These are phyloP conservation scores for Leptodirus hochenwartii DNA, from an alignment of 2,888 invertebrate species.

Conservation along the genomic window DNA sequence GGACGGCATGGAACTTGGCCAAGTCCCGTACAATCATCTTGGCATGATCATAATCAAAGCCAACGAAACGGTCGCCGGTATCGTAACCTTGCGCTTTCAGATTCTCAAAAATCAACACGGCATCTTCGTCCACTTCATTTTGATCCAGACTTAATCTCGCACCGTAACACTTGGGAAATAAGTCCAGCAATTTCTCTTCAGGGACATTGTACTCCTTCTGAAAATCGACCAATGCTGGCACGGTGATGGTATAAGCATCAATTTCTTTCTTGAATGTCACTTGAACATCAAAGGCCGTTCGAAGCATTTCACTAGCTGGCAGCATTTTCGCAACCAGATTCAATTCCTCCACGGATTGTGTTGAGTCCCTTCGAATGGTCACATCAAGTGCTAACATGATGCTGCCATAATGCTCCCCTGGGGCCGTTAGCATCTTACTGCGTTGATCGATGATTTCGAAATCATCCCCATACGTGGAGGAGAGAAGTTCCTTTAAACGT, in stretches of 20 bases:
- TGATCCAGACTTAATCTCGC: conserved; percentile 28
- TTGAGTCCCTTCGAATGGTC: conserved; percentile 18
- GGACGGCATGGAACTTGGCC: conserved; percentile 37
- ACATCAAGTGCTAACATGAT: conserved; percentile 30
- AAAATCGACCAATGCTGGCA: conserved; percentile 29
- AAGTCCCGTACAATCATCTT: conserved; percentile 29
- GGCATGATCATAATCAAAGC: conserved; percentile 32
- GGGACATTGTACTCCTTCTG: conserved; percentile 30
- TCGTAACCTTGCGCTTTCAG: conserved; percentile 31
- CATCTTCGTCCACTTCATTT: conserved; percentile 33
- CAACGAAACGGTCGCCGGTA: conserved; percentile 30
- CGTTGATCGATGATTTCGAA: conserved; percentile 24
- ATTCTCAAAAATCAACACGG: conserved; percentile 38
- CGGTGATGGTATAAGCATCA: conserved; percentile 31
- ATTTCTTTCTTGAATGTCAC: conserved; percentile 39
- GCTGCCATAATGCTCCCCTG: conserved; percentile 45
- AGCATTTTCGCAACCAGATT: conserved; percentile 37
- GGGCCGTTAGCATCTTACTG: conserved; percentile 29
- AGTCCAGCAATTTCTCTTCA: conserved; percentile 25
- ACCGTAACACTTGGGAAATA: conserved; percentile 35
- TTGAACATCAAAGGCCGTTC: conserved; percentile 33
- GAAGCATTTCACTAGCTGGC: conserved; percentile 33
- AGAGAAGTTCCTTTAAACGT: conserved; percentile 19
- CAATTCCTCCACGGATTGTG: conserved; percentile 19
- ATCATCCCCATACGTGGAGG: conserved; percentile 17